Evolutionary conservation across 2,113 vertebrate genomes (phyloP).

Genomic region (Leptosomus discolor): DNA sequence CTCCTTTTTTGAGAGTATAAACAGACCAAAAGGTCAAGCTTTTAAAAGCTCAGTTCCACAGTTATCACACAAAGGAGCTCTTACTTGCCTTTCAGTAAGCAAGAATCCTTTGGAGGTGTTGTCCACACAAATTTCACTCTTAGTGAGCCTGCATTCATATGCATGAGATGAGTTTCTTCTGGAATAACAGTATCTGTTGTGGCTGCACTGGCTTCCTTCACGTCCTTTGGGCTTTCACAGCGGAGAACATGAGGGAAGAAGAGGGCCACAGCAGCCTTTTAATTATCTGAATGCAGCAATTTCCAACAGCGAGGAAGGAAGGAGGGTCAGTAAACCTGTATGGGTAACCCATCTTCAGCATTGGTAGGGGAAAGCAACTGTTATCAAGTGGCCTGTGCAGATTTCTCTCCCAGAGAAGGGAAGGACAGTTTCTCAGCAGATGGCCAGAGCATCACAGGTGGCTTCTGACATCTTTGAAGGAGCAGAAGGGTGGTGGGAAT

Average conservation of each 20-base stretch:
- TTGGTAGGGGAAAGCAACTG: background rate
- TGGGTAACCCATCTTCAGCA: background rate
- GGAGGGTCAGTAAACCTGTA: background rate
- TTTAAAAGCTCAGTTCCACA: background rate
- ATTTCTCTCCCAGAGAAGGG: background rate
- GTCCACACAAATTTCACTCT: background rate
- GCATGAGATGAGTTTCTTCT: background rate
- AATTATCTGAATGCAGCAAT: background rate
- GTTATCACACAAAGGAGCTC: conserved; percentile 5
- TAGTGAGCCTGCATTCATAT: background rate
- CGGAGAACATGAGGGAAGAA: background rate
- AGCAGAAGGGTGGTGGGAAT: background rate
- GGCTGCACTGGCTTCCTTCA: background rate
- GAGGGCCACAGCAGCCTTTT: background rate
- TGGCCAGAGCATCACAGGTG: background rate
- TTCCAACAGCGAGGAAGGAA: background rate
- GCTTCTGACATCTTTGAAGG: background rate
- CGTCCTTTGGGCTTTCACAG: background rate
- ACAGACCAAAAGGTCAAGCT: background rate
- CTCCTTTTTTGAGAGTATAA: background rate
- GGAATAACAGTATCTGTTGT: background rate
- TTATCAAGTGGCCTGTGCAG: background rate
- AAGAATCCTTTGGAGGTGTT: background rate
- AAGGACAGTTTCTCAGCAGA: background rate
- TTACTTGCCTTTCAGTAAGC: conserved; percentile 1